Base-by-base conservation (phyloP, 2,113 vertebrate species). In the Alces alces region DNA sequence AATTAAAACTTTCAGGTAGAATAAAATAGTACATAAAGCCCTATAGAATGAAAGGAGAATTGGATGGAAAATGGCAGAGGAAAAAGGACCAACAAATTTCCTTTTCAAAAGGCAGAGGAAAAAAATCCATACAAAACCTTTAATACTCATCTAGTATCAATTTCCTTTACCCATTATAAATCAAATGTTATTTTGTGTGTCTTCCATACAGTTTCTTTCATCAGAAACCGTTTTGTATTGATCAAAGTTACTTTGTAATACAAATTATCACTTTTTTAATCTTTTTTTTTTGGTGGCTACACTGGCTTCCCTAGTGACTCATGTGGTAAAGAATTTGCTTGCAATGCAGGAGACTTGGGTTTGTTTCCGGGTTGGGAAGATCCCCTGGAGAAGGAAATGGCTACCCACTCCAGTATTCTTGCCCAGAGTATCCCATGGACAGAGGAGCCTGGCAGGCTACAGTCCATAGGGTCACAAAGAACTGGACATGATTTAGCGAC, bases 181-280 rank as follows among this genome's bases (percentile, higher is more conserved):
- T 84, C 47, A 19, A 96, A 88, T 88, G 27, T 27, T 92, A 64
- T 88, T 92, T 95, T 92, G 43, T 93, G 6, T 94, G 13, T 86
- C n/a, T 94, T 79, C 52, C 27, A 47, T 92, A 91, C 83, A 28
- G 50, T 70, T 43, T 95, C 58, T 95, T 95, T 91, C n/a, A 94
- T 80, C 64, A 93, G 79, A 92, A 91, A 55, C 8, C 3, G 19
- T 89, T 93, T 39, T 66, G 25, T 97, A 84, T 57, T 79, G 16
- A 70, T 30, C 10, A 89, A 93, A 95, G 78, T 78, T 64, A 30
- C 90, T 96, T 91, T 94, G 13, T 84, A 89, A 86, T 89, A 16
- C 94, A 54, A 95, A 90, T 85, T 70, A 50, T 79, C 7, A 58
- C 5, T 33, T 15, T 25, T 57, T 52, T 64, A 6, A 5, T 60